phyloP scores from a whole-genome alignment of 2,113 vertebrate species.

The Elephantulus edwardii region DNA sequence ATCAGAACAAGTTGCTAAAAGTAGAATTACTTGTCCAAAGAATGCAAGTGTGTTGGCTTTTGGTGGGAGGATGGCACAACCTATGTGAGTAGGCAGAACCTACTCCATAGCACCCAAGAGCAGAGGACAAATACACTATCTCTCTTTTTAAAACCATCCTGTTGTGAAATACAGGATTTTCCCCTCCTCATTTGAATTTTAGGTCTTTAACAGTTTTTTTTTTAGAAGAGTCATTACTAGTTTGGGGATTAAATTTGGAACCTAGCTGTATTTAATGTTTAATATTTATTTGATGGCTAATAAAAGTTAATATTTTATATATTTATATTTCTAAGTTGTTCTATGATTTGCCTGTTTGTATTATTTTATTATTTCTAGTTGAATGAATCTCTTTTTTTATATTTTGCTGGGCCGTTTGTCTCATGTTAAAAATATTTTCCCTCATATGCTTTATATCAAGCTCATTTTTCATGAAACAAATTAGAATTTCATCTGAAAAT shows the following conservation, averaged over 20 bases:
- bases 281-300: slow-evolving; percentile 41
- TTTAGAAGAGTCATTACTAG: slow-evolving; percentile 5
- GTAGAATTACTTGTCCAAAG: not conserved
- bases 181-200: no score
- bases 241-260: slow-evolving; percentile 1
- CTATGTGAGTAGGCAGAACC: not conserved
- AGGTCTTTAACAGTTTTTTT: slow-evolving; percentile 2
- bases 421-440: slow-evolving; percentile 28
- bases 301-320: slow-evolving; percentile 9
- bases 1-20: not conserved
- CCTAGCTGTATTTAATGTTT: slow-evolving; percentile 41
- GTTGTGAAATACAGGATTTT: no score
- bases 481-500: slow-evolving; percentile 22
- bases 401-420: slow-evolving; percentile 27
- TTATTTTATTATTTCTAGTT: slow-evolving; percentile 9
- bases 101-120: not conserved
- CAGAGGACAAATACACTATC: not conserved
- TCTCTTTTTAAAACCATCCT: not conserved
- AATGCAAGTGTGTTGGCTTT: slow-evolving; percentile 13
- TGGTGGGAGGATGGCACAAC: not conserved
- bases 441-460: slow-evolving; percentile 21
- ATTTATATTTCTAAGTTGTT: slow-evolving; percentile 17
- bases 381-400: slow-evolving; percentile 8
- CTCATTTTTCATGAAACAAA: slow-evolving; percentile 53
- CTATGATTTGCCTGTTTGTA: slow-evolving; percentile 10